Evolutionary conservation across 2,797 vertebrate genomes (phyloP), one percentile per base, ranked within the genome.

Genomic region (Martes flavigula): DNA sequence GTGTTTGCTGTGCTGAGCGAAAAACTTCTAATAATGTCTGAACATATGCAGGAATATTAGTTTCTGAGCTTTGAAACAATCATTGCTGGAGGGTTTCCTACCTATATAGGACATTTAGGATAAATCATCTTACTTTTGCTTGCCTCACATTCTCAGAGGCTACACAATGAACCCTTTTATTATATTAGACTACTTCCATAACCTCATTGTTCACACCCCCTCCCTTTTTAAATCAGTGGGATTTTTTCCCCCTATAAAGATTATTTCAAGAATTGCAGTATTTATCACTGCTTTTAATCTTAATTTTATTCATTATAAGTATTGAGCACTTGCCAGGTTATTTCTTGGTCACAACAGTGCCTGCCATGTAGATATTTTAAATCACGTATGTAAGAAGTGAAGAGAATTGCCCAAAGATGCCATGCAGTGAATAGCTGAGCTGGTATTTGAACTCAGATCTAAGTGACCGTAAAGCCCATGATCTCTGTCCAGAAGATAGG

Each of bases 1-100:
- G 43, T 32, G 12, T 96, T 93, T 97, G 81, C 97, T 97, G 90
- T 92, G 92, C 64, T 96, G 58, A 93, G 97, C 87, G 90, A 90
- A 97, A 97, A 85, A 77, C 68, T 58, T 96, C 94, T 87, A 93
- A 87, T 87, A 96, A 90, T 9, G 9, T 82, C 79, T 62, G 30
- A 87, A 94, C n/a, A 60, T 90, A 94, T 91, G 87, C 70, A 66
- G 93, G 21, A 23, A 91, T 96, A 94, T 96, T 90, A 85, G 77
- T 90, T 93, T 97, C 87, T 87, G 30, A 27, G 30, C 54, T 97
- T 79, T 93, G 92, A 85, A 94, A 92, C n/a, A 91, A 91, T 91
- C 79, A 54, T 90, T 94, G 81, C 93, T 95, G 15, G 77, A 93
- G 40, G 60, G 46, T 68, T 90, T 92, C 10, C 18, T 91, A 96